These are phyloP conservation scores for Lepidurus packardi DNA, from an alignment of 1,140 invertebrate species.

Conservation along the genomic window DNA sequence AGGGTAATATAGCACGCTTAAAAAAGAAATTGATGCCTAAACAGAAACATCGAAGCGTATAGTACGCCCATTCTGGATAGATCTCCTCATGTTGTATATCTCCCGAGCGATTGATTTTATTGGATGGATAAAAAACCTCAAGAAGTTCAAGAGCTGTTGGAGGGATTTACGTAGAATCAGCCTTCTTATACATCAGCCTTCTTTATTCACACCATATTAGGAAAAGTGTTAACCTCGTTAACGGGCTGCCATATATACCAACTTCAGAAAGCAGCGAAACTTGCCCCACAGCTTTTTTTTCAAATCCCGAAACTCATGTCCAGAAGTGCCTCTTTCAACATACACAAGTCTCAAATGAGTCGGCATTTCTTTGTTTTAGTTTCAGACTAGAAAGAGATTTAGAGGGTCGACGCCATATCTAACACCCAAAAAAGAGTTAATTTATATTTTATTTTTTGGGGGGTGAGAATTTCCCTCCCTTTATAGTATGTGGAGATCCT, in stretches of 20 bases:
- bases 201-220: background rate
- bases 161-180: too few relatives aligned
- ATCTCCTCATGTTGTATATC: background rate
- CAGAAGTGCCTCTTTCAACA: background rate
- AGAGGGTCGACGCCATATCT: too few relatives aligned
- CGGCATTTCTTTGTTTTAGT: background rate
- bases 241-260: background rate
- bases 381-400: background rate
- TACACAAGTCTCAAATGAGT: background rate
- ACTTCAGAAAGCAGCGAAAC: background rate
- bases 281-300: background rate
- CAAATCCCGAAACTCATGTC: too few relatives aligned
- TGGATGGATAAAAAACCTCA: background rate
- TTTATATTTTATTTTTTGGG: too few relatives aligned
- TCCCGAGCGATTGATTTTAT: conserved; percentile 10
- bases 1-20: conserved; percentile 7
- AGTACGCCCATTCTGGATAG: background rate
- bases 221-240: background rate
- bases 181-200: background rate
- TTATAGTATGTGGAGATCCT: too few relatives aligned
- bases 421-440: too few relatives aligned
- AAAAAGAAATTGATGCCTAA: background rate
- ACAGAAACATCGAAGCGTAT: background rate
- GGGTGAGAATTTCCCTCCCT: too few relatives aligned
- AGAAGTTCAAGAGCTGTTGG: too few relatives aligned